Conservation (phyloP, 2,113 vertebrate genomes). For the Cichladusa arquata region DNA sequence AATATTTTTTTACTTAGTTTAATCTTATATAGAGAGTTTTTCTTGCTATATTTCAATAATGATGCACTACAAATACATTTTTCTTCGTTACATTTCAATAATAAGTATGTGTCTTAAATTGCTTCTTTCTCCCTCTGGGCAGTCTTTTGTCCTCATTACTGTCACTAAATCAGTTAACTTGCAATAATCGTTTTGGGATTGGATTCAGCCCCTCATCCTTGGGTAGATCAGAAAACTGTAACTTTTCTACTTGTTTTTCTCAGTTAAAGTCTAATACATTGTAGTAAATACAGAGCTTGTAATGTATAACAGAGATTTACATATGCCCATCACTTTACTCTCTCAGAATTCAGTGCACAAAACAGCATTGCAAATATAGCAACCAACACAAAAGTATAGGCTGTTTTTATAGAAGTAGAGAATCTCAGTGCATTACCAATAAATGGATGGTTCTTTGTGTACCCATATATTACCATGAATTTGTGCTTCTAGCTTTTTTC, state of each 20-base stretch:
- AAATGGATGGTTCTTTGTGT: not conserved
- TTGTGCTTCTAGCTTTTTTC: not conserved
- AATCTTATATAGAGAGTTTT: not conserved
- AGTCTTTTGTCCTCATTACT: not conserved
- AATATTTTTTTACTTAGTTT: not conserved
- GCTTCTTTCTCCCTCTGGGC: not conserved
- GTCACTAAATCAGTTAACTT: not conserved
- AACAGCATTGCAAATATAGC: not conserved
- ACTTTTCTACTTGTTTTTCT: slow-evolving; percentile 1
- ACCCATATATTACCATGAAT: not conserved
- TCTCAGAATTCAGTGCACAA: not conserved
- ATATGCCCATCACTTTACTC: not conserved
- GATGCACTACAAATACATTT: not conserved
- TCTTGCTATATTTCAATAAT: not conserved
- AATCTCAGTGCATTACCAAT: not conserved
- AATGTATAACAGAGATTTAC: not conserved
- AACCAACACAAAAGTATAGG: not conserved
- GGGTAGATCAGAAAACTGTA: not conserved
- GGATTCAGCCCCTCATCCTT: not conserved
- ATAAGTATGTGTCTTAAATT: not conserved
- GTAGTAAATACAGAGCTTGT: not conserved
- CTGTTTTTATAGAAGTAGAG: not conserved
- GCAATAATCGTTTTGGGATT: not conserved
- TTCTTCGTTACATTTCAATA: not conserved
- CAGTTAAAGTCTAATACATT: not conserved